Evolutionary conservation across 2,113 vertebrate genomes (phyloP), one percentile per base, ranked within the genome.

Genomic region (Pachycephala philippinensis): DNA sequence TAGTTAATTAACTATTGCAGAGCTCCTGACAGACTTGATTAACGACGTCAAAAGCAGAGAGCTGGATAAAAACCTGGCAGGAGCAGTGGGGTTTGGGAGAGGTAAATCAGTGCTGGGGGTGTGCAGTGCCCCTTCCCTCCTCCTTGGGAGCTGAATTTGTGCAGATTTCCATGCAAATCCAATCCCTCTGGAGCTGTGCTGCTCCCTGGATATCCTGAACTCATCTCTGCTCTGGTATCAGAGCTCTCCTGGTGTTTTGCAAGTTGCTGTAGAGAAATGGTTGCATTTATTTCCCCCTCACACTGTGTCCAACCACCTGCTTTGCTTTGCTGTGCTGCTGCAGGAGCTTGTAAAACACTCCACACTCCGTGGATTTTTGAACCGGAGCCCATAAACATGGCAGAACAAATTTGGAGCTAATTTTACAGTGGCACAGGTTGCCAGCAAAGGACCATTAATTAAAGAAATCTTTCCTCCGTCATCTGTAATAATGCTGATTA

Each of bases 371-470:
- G 85, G 44, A 84, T 83, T 98, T 90, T 98, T 98, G 98, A 98
- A 98, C 95, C 74, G 93, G 93, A 97, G 97, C 97, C 97, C 97
- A 44, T 91, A 94, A 97, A 97, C 97, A 97, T 89, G 97, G 97
- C 97, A 98, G 97, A 98, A 96, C 97, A 97, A 97, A 96, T 98
- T 97, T 94, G 92, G 95, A 98, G 97, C 96, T 98, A 97, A 97
- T 98, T 98, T 98, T 96, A 74, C 93, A 94, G 96, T 93, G 95
- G 93, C 96, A 97, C 76, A 35, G 78, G 94, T 98, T 98, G 98
- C 98, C 98, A 98, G 97, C 93, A 94, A 39, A 97, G 97, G 96
- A 97, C 97, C 96, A 96, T 98, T 98, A 98, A 98, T 98, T 98
- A 98, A 97, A 96, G 95, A 94, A 97, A 96, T 97, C 97, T 97